phyloP scores from a whole-genome alignment of 2,797 vertebrate species.

The Syngnathus rostellatus region DNA sequence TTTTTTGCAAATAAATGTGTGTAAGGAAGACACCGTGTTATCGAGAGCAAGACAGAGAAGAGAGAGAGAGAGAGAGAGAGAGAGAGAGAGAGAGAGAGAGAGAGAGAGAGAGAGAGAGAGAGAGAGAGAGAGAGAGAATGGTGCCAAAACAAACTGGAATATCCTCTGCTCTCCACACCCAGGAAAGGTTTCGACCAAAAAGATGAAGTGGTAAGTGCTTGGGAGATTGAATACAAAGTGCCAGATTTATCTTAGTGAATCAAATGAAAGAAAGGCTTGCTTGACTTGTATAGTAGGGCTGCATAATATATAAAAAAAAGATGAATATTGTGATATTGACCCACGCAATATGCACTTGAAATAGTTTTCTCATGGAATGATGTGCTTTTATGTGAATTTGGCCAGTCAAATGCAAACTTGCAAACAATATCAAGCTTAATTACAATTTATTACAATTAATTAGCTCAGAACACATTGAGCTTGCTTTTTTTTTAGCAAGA shows the following conservation, averaged over 20 bases:
- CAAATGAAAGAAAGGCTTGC: slow-evolving; percentile 7
- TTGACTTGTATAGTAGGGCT: slow-evolving; percentile 1
- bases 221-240: neutral
- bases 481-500: no score
- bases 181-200: neutral
- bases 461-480: no score
- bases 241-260: neutral
- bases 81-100: slow-evolving; percentile 3
- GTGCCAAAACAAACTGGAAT: slow-evolving; percentile 25
- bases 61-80: neutral
- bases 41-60: no score
- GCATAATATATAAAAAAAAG: no score
- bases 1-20: slow-evolving; percentile 12
- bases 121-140: neutral
- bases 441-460: no score
- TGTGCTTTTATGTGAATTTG: no score
- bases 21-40: neutral
- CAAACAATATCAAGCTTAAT: no score
- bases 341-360: no score
- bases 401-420: no score
- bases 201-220: neutral
- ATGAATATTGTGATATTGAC: no score
- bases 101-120: neutral
- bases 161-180: slow-evolving; percentile 6
- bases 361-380: no score